Conservation (phyloP, 2,797 vertebrate genomes). For the Graptemys geographica region DNA sequence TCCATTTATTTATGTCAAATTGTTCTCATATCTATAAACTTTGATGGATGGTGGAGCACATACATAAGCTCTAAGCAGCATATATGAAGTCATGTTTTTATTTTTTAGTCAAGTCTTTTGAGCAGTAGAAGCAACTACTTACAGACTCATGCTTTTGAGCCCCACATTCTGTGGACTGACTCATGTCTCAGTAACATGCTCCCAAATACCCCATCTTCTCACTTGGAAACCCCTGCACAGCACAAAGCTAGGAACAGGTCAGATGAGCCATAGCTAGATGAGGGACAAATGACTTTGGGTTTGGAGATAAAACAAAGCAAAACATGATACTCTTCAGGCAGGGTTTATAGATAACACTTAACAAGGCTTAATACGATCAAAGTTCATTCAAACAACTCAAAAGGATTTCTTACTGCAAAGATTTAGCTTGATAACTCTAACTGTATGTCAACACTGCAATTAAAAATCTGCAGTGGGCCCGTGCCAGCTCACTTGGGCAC, state of each 20-base stretch:
- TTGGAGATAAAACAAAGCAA: not conserved
- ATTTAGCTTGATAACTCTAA: not conserved
- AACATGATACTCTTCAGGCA: not conserved
- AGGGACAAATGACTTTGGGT: not conserved
- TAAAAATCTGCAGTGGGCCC: too few relatives aligned
- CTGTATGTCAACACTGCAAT: too few relatives aligned
- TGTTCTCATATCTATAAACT: not conserved
- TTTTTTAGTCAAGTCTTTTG: not conserved
- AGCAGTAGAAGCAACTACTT: not conserved
- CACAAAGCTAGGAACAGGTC: not conserved
- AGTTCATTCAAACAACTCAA: not conserved
- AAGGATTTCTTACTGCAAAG: not conserved
- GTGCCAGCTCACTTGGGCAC: too few relatives aligned
- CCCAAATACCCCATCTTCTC: not conserved
- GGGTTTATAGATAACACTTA: not conserved
- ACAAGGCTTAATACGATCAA: fast-evolving
- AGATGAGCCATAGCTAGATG: not conserved
- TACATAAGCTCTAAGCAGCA: not conserved
- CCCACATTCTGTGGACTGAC: not conserved
- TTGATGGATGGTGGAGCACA: not conserved
- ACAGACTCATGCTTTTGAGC: not conserved
- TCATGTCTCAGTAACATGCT: not conserved
- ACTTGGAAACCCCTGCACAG: not conserved
- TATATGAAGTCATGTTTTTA: not conserved
- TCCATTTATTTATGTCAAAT: not conserved